Conservation (phyloP, 30 jellyfish, hydroid and myxozoan species). For the Cassiopea xamachana region DNA sequence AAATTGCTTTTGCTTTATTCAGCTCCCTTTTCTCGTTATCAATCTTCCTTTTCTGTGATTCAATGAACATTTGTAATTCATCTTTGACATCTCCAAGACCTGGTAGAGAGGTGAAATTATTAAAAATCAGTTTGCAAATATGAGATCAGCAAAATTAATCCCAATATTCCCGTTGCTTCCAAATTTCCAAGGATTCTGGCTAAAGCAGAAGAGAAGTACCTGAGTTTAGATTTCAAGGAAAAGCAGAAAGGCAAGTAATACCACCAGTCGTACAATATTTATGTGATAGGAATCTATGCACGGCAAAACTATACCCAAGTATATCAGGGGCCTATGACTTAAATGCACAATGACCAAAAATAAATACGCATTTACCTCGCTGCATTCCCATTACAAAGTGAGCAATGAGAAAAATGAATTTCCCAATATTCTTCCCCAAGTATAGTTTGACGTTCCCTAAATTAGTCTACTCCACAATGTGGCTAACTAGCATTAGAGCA, state of each 20-base stretch:
- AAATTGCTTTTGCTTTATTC: constrained; percentile 20
- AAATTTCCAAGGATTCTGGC: too few relatives aligned
- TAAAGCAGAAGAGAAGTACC: too few relatives aligned
- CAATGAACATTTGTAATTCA: constrained; percentile 68
- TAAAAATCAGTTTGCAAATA: not conserved
- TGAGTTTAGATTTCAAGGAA: too few relatives aligned
- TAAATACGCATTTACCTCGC: not conserved
- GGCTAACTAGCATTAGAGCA: too few relatives aligned
- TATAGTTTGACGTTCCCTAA: not conserved
- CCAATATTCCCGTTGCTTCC: too few relatives aligned
- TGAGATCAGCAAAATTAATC: too few relatives aligned
- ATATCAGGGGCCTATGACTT: too few relatives aligned
- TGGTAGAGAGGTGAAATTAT: not conserved
- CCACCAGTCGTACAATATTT: too few relatives aligned
- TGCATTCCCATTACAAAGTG: not conserved
- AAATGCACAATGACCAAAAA: too few relatives aligned
- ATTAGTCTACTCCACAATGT: not conserved
- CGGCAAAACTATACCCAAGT: too few relatives aligned
- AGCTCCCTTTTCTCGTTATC: constrained; percentile 57
- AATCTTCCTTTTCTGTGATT: constrained; percentile 50
- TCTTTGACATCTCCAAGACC: constrained; percentile 58
- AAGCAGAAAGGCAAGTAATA: too few relatives aligned
- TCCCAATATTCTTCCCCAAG: not conserved
- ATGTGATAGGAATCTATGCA: too few relatives aligned
- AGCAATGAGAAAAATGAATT: not conserved